Base-by-base conservation (phyloP, 2,888 invertebrate genomes). In the Resseliella maxima region DNA sequence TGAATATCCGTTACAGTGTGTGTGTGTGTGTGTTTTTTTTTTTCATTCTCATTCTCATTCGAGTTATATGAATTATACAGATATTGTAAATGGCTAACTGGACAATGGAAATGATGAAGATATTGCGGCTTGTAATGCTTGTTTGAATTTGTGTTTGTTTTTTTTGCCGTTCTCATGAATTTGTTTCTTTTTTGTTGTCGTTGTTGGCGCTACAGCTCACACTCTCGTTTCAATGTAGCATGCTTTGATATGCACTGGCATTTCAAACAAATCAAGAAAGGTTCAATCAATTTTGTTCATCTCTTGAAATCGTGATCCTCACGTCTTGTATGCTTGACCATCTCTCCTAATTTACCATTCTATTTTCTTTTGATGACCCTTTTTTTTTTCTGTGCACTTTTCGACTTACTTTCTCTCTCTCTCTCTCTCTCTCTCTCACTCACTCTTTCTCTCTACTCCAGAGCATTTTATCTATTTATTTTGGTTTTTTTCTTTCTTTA, bases 251-350 rank as follows among this genome's bases (percentile, higher is more conserved):
- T 72, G 72, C 72, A 35, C 31, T 72, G 27, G 72, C 31, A 35
- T 35, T 72, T 27, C n/a, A 15, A 72, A 72, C 72, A 72, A 72
- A 72, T 35, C 72, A 72, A 72, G 31, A 72, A 72, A 72, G 72
- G 72, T 72, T 72, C 72, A 72, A 72, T 72, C 72, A 72, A 72
- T 72, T 72, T n/a, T 72, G 72, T 72, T 15, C 72, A 72, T 72
- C 31, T n/a, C n/a, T 72, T 15, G 72, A 2, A 72, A 72, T 72
- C 35, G 72, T 21, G 31, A 72, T 72, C 72, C 35, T 35, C 72
- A 27, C 72, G 72, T 72, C 31, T 18, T 35, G 27, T 35, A 15
- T 72, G 15, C 72, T 24, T 24, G 72, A 1, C n/a, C 35, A 1
- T 31, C 31, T 72, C 31, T 72, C 72, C 31, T 72, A 72, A 72